Conservation (phyloP, 2,113 vertebrate species). For the Daboia siamensis region DNA sequence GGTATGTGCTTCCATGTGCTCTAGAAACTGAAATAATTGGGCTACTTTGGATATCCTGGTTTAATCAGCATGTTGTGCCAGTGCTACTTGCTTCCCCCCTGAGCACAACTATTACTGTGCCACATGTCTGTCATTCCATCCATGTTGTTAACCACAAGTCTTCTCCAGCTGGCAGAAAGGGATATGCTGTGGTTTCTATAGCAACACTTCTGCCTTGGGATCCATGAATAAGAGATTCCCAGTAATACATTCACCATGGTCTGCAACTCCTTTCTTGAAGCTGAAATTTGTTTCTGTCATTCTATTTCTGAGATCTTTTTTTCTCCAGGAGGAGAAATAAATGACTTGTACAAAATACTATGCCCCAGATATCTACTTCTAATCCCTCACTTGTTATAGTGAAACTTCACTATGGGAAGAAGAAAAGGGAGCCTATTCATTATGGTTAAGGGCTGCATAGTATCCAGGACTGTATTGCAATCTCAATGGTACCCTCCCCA, state of each 20-base stretch:
- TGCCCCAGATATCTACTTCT: background rate
- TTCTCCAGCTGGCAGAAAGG: conserved; percentile 4
- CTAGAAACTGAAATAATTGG: background rate
- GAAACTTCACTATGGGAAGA: background rate
- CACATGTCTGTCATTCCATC: background rate
- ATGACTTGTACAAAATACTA: background rate
- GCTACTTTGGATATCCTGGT: background rate
- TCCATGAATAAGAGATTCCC: conserved; percentile 11
- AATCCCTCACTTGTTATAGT: background rate
- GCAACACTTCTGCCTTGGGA: conserved; percentile 22
- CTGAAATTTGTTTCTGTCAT: background rate
- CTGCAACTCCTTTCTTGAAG: background rate
- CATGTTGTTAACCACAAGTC: background rate
- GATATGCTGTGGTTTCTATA: conserved; percentile 22
- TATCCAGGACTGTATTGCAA: background rate
- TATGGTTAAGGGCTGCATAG: background rate
- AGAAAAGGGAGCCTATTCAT: background rate
- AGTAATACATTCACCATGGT: background rate
- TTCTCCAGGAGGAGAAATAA: background rate
- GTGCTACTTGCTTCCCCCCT: background rate
- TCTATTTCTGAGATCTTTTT: background rate
- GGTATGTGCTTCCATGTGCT: background rate
- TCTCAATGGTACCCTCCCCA: background rate
- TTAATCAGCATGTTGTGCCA: background rate
- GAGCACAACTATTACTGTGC: background rate